Evolutionary conservation across 1,140 invertebrate species (phyloP).

Genomic region (Hylaeus anthracinus): DNA sequence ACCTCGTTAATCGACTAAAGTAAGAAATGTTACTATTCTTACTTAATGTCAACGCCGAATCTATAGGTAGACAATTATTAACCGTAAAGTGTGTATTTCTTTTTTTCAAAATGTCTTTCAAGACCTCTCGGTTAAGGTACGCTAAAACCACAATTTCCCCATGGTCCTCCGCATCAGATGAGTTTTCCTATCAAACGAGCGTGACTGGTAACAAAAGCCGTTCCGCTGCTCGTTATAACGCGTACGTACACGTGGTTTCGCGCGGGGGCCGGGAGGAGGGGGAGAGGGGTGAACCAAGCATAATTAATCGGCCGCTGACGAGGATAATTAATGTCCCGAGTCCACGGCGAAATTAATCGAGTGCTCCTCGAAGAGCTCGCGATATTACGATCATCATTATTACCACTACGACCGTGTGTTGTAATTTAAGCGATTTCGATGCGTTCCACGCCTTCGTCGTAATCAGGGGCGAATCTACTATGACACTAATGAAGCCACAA

Average conservation of each 20-base stretch:
- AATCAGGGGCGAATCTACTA: background rate
- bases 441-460: slow-evolving; percentile 2
- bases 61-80: background rate
- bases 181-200: background rate
- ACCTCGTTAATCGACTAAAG: no score
- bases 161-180: background rate
- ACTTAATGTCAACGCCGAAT: no score
- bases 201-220: slow-evolving; percentile 16
- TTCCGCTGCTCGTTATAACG: slow-evolving; percentile 1
- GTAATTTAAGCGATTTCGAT: slow-evolving; percentile 18
- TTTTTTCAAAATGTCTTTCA: background rate
- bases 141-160: background rate
- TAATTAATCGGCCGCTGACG: slow-evolving; percentile 49
- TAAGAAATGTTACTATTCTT: no score
- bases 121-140: background rate
- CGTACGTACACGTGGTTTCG: background rate
- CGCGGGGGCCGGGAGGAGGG: no score
- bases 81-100: no score
- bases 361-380: slow-evolving; percentile 11
- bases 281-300: background rate
- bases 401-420: background rate
- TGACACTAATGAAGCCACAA: no score
- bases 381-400: slow-evolving; percentile 24
- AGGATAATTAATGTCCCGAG: slow-evolving; percentile 65
- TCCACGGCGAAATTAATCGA: slow-evolving; percentile 62